phyloP scores from a whole-genome alignment of 2,113 vertebrate genomes.

The Rhea pennata region DNA sequence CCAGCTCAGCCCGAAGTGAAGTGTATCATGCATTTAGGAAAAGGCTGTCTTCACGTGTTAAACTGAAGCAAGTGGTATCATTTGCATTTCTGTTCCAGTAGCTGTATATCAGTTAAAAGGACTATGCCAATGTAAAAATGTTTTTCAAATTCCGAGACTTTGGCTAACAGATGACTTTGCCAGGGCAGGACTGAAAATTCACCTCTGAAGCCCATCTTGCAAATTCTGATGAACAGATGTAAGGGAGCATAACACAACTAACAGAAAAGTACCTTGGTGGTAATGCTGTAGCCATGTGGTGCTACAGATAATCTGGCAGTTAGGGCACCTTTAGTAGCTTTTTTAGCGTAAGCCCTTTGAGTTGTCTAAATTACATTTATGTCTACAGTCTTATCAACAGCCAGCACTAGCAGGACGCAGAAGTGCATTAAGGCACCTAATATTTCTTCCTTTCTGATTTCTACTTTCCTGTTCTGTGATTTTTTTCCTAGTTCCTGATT shows the following conservation, averaged over 20 bases:
- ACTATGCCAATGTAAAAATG: accelerated
- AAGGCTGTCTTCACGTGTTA: background rate
- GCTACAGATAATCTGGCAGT: background rate
- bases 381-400: background rate
- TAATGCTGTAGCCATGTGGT: background rate
- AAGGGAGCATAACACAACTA: background rate
- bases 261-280: background rate
- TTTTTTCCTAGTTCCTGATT: background rate
- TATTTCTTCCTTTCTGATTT: background rate
- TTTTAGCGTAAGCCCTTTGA: background rate
- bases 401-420: background rate
- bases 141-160: background rate
- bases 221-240: background rate
- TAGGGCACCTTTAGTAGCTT: background rate
- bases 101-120: background rate
- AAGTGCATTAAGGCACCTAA: background rate
- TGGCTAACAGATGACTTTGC: background rate
- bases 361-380: background rate
- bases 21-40: background rate
- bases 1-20: background rate
- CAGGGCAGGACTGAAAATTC: background rate
- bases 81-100: background rate
- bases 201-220: background rate
- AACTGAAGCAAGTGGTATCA: background rate
- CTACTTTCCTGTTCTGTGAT: background rate